phyloP scores from a whole-genome alignment of 2,888 invertebrate species.

The Polyommatus icarus region DNA sequence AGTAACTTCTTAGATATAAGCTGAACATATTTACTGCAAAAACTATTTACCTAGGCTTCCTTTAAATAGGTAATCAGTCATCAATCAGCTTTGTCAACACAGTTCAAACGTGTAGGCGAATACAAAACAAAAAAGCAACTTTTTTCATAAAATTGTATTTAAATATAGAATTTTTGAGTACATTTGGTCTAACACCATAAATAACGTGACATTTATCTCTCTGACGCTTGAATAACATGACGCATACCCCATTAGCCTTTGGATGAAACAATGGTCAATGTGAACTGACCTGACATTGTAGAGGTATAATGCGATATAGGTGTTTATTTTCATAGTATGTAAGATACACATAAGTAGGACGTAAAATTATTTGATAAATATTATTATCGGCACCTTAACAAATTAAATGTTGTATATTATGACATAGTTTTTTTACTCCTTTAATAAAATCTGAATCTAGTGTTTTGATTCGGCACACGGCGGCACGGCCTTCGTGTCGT shows the following conservation, averaged over 20 bases:
- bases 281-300: conserved; percentile 50
- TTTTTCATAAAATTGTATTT: neutral
- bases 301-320: neutral
- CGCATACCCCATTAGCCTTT: conserved; percentile 70
- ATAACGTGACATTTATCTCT: conserved; percentile 73
- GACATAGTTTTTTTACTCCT: no score
- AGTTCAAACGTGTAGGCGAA: neutral
- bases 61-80: no score
- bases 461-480: no score
- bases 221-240: conserved; percentile 73
- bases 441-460: no score
- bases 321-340: neutral
- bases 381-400: no score
- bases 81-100: neutral
- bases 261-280: conserved; percentile 63
- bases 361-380: no score
- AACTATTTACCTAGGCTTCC: no score
- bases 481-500: no score
- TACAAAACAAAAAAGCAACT: neutral
- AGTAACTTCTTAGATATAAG: no score
- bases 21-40: no score
- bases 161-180: conserved; percentile 29
- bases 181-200: conserved; percentile 61
- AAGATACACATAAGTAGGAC: neutral
- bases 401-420: no score